phyloP scores from a whole-genome alignment of 2,888 invertebrate species.

The Aspidiotus rigidus region DNA sequence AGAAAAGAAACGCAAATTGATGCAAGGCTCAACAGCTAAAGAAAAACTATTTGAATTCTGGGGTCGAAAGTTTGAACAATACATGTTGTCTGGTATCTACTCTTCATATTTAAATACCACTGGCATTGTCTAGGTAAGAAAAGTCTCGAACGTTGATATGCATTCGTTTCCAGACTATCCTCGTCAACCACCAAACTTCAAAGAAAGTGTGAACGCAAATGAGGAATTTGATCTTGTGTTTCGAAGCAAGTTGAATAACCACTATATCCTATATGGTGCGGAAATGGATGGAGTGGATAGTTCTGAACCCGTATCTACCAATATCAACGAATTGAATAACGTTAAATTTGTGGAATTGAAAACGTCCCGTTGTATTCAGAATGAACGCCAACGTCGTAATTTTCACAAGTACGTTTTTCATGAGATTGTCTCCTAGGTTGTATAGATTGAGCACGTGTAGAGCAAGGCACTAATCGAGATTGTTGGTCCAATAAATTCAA shows the following conservation, averaged over 20 bases:
- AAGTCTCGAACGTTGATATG: neutral
- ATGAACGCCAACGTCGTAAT: slow-evolving; percentile 10
- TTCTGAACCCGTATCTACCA: neutral
- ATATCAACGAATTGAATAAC: slow-evolving; percentile 8
- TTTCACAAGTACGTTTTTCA: slow-evolving; percentile 13
- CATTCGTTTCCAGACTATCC: slow-evolving; percentile 4
- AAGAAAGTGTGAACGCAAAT: slow-evolving; percentile 6
- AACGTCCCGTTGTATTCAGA: slow-evolving; percentile 17
- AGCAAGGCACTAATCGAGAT: too few species aligned
- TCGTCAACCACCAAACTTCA: neutral
- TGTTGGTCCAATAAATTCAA: too few species aligned
- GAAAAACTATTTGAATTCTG: slow-evolving; percentile 16
- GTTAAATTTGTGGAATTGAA: slow-evolving; percentile 17
- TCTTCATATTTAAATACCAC: neutral
- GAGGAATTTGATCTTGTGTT: slow-evolving; percentile 20
- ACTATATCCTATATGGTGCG: slow-evolving; percentile 18
- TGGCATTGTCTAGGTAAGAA: neutral
- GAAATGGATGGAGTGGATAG: slow-evolving; percentile 20
- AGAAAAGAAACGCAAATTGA: slow-evolving; percentile 11
- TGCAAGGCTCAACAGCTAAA: neutral
- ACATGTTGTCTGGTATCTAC: slow-evolving; percentile 13
- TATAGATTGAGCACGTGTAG: neutral
- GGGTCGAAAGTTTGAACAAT: slow-evolving; percentile 28
- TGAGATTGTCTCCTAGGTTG: neutral
- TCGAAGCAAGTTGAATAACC: slow-evolving; percentile 13